phyloP scores from a whole-genome alignment of 2,113 vertebrate genomes.

The Dipodomys spectabilis region DNA sequence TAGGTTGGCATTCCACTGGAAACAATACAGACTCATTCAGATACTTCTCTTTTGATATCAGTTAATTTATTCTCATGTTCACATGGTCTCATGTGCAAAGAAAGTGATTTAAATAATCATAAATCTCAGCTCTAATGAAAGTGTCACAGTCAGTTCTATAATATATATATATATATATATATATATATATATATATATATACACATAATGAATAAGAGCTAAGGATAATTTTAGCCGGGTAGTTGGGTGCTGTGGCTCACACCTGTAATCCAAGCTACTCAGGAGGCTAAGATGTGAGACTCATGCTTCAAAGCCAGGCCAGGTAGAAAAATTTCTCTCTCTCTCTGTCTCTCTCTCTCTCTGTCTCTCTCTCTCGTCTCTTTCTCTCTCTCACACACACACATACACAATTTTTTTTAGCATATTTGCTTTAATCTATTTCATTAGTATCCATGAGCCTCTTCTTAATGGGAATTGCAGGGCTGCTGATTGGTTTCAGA shows the following conservation, averaged over 20 bases:
- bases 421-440: not conserved
- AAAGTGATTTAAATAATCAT: not conserved
- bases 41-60: not conserved
- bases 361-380: no score
- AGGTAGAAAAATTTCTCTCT: no score
- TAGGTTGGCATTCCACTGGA: not conserved
- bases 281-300: no score
- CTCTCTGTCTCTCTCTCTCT: no score
- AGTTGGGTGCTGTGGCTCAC: no score
- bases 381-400: no score
- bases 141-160: not conserved
- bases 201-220: not conserved
- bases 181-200: no score
- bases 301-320: no score
- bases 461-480: conserved; percentile 10
- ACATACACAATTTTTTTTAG: no score
- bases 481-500: not conserved
- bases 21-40: not conserved
- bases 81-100: not conserved
- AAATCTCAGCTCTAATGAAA: not conserved
- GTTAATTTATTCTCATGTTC: not conserved
- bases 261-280: no score
- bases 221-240: not conserved
- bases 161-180: not conserved
- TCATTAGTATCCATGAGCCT: not conserved